Conservation (phyloP, 2,888 invertebrate species). For the Oligia fasciuncula region DNA sequence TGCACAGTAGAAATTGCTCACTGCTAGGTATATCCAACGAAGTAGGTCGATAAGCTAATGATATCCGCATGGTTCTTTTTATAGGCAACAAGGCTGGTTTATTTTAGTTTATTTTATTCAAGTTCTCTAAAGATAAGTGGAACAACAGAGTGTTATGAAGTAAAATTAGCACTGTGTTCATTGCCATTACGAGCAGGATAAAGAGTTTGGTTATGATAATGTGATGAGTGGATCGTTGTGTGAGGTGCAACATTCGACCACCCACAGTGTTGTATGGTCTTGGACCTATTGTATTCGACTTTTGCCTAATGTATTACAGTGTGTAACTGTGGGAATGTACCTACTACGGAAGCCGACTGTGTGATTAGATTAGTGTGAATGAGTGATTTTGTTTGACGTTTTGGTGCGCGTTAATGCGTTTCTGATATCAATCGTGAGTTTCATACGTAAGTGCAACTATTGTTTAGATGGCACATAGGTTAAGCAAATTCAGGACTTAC, state of each 20-base stretch:
- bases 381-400: conserved; percentile 78
- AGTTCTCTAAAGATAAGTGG: conserved; percentile 58
- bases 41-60: conserved; percentile 42
- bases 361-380: conserved; percentile 81
- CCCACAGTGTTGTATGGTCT: conserved; percentile 74
- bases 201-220: conserved; percentile 68
- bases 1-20: background rate
- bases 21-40: background rate
- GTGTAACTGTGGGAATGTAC: conserved; percentile 73
- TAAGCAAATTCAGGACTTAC: background rate
- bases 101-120: conserved; percentile 41
- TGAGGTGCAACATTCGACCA: conserved; percentile 80
- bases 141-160: conserved; percentile 63
- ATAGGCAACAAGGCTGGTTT: conserved; percentile 49
- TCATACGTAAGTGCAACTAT: conserved; percentile 18
- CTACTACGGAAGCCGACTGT: conserved; percentile 74
- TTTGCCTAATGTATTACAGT: conserved; percentile 66
- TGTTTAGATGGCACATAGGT: conserved; percentile 18
- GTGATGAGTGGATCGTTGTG: conserved; percentile 77
- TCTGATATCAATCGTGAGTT: conserved; percentile 54
- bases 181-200: conserved; percentile 66
- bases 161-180: conserved; percentile 70
- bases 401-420: conserved; percentile 65
- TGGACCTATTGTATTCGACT: conserved; percentile 74
- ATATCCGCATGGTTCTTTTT: conserved; percentile 58